A percentile compares a stretch with the other conserved stretches of the same genome.
These are phyloP conservation scores for Microcebus lehilahytsara DNA, from an alignment of 2,113 vertebrate genomes.

Conservation along the genomic window DNA sequence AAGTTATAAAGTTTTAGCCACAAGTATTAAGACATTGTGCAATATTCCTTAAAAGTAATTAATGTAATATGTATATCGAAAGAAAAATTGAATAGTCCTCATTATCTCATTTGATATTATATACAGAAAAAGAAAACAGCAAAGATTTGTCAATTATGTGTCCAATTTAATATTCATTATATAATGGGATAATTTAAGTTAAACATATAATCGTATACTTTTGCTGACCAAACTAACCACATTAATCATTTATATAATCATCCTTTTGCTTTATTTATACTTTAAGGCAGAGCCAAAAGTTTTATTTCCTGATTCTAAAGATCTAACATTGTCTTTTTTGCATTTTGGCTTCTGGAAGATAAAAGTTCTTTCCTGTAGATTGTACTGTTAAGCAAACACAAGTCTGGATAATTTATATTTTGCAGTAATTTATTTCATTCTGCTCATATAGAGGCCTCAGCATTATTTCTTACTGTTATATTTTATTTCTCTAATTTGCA, in stretches of 20 bases:
- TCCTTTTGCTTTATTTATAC: neutral
- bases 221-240: neutral
- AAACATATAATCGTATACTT: neutral
- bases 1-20: neutral
- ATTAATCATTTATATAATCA: neutral
- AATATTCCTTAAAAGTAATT: neutral
- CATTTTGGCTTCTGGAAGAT: neutral
- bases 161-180: neutral
- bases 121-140: neutral
- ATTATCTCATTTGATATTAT: neutral
- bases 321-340: neutral
- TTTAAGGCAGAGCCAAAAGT: neutral
- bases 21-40: neutral
- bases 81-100: neutral
- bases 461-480: neutral
- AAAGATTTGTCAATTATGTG: neutral
- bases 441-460: neutral
- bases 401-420: constrained; percentile 7
- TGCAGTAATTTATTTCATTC: neutral
- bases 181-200: neutral
- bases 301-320: constrained; percentile 44
- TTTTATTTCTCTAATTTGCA: constrained; percentile 17
- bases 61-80: neutral
- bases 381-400: neutral
- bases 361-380: neutral